phyloP scores from a whole-genome alignment of 2,797 vertebrate species.

The Australoheros facetus region DNA sequence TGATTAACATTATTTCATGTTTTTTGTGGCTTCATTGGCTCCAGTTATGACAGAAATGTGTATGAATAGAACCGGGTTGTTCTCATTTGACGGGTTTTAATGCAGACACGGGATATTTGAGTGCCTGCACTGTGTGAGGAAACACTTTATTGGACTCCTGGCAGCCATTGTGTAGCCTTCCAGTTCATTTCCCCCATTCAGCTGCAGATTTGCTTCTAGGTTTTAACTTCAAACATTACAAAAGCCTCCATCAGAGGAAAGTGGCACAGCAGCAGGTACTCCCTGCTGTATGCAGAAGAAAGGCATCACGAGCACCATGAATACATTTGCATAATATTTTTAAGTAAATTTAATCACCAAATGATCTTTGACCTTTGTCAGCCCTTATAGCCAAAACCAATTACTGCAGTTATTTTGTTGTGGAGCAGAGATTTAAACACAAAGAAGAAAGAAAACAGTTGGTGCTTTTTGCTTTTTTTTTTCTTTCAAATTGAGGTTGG shows the following conservation, averaged over 20 bases:
- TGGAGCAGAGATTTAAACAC: background rate
- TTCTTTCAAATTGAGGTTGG: background rate
- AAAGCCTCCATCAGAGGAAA: background rate
- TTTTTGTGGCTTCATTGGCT: background rate
- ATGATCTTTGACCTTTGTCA: background rate
- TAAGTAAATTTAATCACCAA: background rate
- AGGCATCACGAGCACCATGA: background rate
- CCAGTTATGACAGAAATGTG: background rate
- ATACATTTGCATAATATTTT: background rate
- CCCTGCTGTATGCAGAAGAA: background rate
- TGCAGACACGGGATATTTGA: constrained; percentile 16
- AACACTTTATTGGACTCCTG: background rate
- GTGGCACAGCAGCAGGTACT: background rate
- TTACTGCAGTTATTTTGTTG: background rate
- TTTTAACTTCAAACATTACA: background rate
- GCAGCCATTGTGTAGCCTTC: background rate
- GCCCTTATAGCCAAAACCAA: background rate
- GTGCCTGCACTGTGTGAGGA: background rate
- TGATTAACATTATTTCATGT: background rate
- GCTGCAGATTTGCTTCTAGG: background rate
- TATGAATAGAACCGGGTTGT: background rate
- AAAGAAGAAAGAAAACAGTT: background rate
- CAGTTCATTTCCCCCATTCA: background rate
- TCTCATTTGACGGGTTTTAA: constrained; percentile 9
- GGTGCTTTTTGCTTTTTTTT: background rate